Conservation (phyloP, 2,888 invertebrate genomes). For the Glomeris marginata region DNA sequence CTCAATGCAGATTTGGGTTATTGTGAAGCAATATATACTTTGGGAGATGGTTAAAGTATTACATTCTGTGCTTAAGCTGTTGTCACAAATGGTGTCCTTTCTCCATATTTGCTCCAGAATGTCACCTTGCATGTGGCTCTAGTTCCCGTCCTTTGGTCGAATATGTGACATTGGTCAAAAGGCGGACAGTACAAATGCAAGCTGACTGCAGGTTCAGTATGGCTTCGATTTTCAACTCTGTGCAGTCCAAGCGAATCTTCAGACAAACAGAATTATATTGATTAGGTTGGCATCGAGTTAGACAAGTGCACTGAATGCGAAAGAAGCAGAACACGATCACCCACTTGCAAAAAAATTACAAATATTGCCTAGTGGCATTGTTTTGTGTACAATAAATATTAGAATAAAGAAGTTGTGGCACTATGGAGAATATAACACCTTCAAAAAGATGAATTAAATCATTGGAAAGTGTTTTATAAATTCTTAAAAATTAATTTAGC, state of each 20-base stretch:
- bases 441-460: no score
- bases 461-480: no score
- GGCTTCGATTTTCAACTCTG: slow-evolving; percentile 84
- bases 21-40: no score
- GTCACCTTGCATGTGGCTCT: slow-evolving; percentile 55
- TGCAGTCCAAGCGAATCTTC: slow-evolving; percentile 87
- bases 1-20: no score
- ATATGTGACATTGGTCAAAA: slow-evolving; percentile 70
- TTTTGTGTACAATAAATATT: no score
- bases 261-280: slow-evolving; percentile 17
- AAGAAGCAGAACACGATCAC: not conserved
- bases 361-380: no score
- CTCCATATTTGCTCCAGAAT: slow-evolving; percentile 86
- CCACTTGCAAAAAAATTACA: no score
- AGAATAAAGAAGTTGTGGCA: no score
- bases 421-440: no score
- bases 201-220: slow-evolving; percentile 74
- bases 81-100: slow-evolving; percentile 42
- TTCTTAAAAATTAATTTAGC: no score
- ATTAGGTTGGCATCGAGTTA: not conserved
- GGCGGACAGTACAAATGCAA: slow-evolving; percentile 93
- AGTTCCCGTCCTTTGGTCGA: slow-evolving; percentile 79
- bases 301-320: not conserved
- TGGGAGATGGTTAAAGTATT: no score
- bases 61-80: slow-evolving; percentile 28